Evolutionary conservation across 1,140 invertebrate genomes (phyloP).

Genomic region (Ectropis grisescens): DNA sequence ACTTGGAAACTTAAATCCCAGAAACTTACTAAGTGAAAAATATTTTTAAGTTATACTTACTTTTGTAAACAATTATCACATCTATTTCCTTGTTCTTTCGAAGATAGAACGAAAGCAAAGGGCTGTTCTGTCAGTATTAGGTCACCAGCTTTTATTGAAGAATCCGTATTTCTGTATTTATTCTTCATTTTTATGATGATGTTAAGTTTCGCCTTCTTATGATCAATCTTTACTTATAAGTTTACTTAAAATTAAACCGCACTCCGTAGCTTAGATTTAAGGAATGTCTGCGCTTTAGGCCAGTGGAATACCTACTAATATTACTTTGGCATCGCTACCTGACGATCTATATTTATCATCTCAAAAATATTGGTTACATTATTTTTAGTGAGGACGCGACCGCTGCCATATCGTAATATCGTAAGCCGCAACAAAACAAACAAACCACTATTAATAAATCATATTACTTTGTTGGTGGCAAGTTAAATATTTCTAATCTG

Average conservation of each 20-base stretch:
- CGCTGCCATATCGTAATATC: constrained; percentile 27
- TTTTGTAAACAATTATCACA: constrained; percentile 58
- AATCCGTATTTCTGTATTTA: constrained; percentile 37
- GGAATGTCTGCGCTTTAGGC: too few species aligned
- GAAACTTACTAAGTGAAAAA: too few species aligned
- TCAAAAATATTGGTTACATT: constrained; percentile 45
- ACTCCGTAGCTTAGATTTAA: too few species aligned
- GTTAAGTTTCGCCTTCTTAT: too few species aligned
- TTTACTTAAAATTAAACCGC: too few species aligned
- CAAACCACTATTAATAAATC: constrained; percentile 29
- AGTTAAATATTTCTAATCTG: too few species aligned
- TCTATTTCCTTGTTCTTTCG: constrained; percentile 49
- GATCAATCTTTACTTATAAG: too few species aligned
- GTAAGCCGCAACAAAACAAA: constrained; percentile 39
- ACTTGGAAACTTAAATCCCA: too few species aligned
- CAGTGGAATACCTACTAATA: constrained; percentile 2
- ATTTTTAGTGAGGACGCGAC: constrained; percentile 50
- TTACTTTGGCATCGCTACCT: constrained; percentile 34
- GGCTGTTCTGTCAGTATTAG: constrained; percentile 50
- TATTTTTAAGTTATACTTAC: too few species aligned
- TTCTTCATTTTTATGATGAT: constrained; percentile 28
- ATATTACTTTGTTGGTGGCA: too few species aligned
- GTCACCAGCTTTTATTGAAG: constrained; percentile 46
- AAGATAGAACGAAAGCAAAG: constrained; percentile 53
- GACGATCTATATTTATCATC: constrained; percentile 40